Evolutionary conservation across 2,113 vertebrate genomes (phyloP).

Genomic region (Mungos mungo): DNA sequence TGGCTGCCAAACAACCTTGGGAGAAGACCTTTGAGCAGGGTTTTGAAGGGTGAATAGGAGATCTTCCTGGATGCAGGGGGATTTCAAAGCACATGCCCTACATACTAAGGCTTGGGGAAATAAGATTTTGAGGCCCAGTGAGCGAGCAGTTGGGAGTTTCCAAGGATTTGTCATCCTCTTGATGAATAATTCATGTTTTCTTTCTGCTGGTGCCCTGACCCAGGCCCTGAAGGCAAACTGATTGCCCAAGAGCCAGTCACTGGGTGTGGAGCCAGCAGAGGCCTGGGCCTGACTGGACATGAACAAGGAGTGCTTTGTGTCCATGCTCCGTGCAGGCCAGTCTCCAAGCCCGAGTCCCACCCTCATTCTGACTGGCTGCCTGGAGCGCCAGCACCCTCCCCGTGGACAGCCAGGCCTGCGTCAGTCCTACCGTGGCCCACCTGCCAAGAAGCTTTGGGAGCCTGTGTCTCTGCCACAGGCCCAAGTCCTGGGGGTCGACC

Average conservation of each 20-base stretch:
- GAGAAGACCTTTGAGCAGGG: neutral
- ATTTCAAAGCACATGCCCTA: neutral
- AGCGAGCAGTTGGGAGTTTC: neutral
- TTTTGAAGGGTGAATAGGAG: neutral
- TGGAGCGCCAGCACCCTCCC: neutral
- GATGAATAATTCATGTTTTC: neutral
- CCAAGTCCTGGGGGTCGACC: rapidly evolving
- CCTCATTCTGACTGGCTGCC: neutral
- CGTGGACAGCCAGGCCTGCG: neutral
- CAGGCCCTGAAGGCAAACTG: constrained; percentile 16
- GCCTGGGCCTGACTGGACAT: constrained; percentile 1
- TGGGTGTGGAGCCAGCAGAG: neutral
- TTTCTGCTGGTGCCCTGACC: neutral
- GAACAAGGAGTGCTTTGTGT: constrained; percentile 65
- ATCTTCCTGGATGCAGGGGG: neutral
- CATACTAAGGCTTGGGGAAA: neutral
- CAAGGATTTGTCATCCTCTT: neutral
- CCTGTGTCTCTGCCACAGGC: neutral
- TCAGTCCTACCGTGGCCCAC: neutral
- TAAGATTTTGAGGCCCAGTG: neutral
- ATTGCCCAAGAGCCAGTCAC: neutral
- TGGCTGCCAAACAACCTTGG: too few relatives aligned
- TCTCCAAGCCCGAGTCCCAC: neutral
- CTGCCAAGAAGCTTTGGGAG: rapidly evolving
- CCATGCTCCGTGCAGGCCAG: neutral